A percentile compares a stretch with the other conserved stretches of the same genome.
phyloP scores from a whole-genome alignment of 2,797 vertebrate species.

The Passerculus sandwichensis region DNA sequence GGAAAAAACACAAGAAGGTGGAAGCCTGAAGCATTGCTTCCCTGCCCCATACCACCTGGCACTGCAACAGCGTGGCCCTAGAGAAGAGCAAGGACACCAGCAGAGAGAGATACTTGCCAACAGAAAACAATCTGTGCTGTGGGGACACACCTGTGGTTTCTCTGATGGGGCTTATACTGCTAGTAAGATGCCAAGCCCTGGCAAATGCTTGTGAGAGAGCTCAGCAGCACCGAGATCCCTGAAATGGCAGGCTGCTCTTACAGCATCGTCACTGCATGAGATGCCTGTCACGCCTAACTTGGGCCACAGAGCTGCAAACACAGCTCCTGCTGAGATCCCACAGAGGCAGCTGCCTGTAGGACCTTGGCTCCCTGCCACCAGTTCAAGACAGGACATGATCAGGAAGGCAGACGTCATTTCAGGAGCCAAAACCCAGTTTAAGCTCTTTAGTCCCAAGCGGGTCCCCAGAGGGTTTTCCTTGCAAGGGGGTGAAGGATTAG shows the following conservation, averaged over 20 bases:
- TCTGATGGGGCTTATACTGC: not conserved
- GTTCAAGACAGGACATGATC: not conserved
- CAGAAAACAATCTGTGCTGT: not conserved
- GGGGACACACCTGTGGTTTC: not conserved
- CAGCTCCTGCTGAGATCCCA: not conserved
- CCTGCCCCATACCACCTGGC: not conserved
- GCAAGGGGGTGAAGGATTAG: not conserved
- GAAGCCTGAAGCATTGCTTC: not conserved
- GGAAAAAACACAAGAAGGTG: not conserved
- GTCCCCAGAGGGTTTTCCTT: not conserved
- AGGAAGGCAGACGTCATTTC: not conserved
- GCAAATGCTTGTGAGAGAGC: not conserved
- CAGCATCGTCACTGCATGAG: rapidly evolving
- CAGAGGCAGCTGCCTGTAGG: not conserved
- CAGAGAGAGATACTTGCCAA: not conserved
- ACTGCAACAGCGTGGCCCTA: not conserved
- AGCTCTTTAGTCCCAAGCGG: not conserved
- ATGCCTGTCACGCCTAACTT: not conserved
- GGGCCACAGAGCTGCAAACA: not conserved
- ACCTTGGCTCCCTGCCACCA: not conserved
- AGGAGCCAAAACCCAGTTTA: not conserved
- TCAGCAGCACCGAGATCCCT: not conserved
- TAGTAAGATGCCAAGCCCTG: not conserved
- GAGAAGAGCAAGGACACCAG: not conserved
- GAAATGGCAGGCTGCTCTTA: not conserved